Conservation (phyloP, 2,888 invertebrate species). For the Plemyria rubiginata region DNA sequence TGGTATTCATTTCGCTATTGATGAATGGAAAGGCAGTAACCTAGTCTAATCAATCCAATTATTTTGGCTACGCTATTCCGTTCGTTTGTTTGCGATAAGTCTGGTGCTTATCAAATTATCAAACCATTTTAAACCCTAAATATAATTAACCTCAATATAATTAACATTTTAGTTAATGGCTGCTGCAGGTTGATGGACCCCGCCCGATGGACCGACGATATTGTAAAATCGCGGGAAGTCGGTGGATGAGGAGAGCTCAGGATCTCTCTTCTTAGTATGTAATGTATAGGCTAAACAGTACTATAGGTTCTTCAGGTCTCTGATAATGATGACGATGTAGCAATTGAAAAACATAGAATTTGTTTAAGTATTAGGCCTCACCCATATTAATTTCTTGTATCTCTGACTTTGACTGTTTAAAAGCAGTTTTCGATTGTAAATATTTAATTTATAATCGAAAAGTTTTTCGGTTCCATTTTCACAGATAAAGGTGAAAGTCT, state of each 20-base stretch:
- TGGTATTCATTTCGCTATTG: constrained; percentile 59
- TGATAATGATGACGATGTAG: too few species aligned
- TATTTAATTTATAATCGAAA: constrained; percentile 30
- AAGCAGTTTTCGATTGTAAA: constrained; percentile 13
- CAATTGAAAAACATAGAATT: background rate
- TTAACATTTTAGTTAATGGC: background rate
- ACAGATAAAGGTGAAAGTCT: constrained; percentile 22
- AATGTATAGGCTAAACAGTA: too few species aligned
- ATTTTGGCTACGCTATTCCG: constrained; percentile 4
- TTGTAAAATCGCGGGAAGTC: too few species aligned
- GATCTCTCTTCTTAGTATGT: too few species aligned
- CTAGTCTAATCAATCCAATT: constrained; percentile 25
- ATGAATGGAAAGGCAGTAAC: constrained; percentile 55
- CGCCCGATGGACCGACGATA: too few species aligned
- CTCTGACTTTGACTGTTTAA: background rate
- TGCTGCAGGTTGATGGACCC: background rate
- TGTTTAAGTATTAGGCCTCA: background rate
- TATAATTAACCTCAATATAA: background rate
- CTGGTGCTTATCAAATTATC: constrained; percentile 1
- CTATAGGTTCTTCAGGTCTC: too few species aligned
- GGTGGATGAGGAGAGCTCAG: too few species aligned
- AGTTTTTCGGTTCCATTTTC: constrained; percentile 23
- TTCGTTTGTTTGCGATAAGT: constrained; percentile 7
- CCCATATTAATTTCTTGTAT: background rate
- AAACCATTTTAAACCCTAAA: background rate